Evolutionary conservation across 2,888 invertebrate genomes (phyloP), one percentile per base, ranked within the genome.

Genomic region (Idaea straminata): DNA sequence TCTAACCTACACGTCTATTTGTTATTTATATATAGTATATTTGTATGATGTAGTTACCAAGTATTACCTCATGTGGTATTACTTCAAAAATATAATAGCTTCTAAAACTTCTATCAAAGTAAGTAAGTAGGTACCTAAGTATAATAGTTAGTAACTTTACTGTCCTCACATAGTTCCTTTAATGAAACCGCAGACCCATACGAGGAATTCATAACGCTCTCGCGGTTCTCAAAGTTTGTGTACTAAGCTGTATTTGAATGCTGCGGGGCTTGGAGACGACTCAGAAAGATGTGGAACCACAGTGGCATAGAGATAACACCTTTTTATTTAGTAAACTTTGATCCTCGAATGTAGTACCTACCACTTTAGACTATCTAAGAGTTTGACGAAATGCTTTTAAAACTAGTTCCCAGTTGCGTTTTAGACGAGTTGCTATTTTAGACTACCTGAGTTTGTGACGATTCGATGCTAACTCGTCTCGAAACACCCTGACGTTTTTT

Each of bases 171-270:
- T 62, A 63, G 58, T 47, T 60, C 58, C 35, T 47, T 47, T 36
- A 34, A 62, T 64, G 66, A 68, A 65, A 66, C 69, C 65, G 61
- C 67, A 61, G 62, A 38, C 59, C 66, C 72, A 72, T 74, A 67
- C 72, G 68, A 66, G 72, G 71, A 69, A 75, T 77, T 82, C 81
- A 82, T 82, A 79, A 74, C 73, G 72, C 73, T 73, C 67, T 66
- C 69, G 72, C 66, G 75, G 82, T 80, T 77, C 77, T 82, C 83
- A 84, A 86, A 84, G 81, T 83, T 77, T 76, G 76, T 76, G 72
- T 74, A 72, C 69, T 68, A 64, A 69, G 69, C 70, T 47, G 47
- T 47, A 47, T 47, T 47, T 47, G 47, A 47, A 58, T 35, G 61
- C 61, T 64, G 61, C 64, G 34, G 64, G 69, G 65, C 69, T 68